Evolutionary conservation across 2,113 vertebrate species (phyloP), one percentile per base, ranked within the genome.

Genomic region (Piprites chloris): DNA sequence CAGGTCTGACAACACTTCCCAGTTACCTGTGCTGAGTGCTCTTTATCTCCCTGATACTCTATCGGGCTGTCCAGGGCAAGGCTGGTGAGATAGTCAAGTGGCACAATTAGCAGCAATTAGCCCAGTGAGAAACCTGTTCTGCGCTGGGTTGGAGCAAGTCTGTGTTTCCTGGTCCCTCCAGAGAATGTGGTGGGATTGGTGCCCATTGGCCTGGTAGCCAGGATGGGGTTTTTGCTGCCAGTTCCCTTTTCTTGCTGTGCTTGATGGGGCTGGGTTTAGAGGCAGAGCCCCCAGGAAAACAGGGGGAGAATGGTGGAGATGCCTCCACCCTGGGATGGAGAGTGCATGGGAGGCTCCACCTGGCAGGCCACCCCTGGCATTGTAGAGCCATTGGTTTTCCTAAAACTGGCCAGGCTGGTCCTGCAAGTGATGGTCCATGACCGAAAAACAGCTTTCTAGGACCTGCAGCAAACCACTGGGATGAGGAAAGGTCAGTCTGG

Each of bases 1-100:
- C 65, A 62, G 68, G 12, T 87, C 85, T 77, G 83, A 33, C 72
- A 86, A 26, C 89, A 69, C 62, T 4, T 47, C 69, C 49, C 80
- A 3, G 41, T 55, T 93, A 96, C 95, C 96, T 96, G 94, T 37
- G 90, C 85, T 88, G 59, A 93, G 83, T 55, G 68, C 61, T 75
- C 68, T 6, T 95, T 97, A 96, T 96, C 96, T 95, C 55, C 35
- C 61, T 67, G 94, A 96, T 96, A 96, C 39, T 39, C 93, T 95
- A 90, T 95, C 96, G 71, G 53, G 33, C 50, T 15, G 27, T 9
- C 49, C 69, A 30, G 55, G 67, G 33, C 68, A 90, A 39, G 41
- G 84, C 61, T 88, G 83, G 49, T 0, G 30, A 80, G 78, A 90
- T 28, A 85, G 53, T 6, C 12, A 92, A 96, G 94, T 56, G 92